Base-by-base conservation (phyloP, 2,888 invertebrate species). In the Sclerodermus sp. region DNA sequence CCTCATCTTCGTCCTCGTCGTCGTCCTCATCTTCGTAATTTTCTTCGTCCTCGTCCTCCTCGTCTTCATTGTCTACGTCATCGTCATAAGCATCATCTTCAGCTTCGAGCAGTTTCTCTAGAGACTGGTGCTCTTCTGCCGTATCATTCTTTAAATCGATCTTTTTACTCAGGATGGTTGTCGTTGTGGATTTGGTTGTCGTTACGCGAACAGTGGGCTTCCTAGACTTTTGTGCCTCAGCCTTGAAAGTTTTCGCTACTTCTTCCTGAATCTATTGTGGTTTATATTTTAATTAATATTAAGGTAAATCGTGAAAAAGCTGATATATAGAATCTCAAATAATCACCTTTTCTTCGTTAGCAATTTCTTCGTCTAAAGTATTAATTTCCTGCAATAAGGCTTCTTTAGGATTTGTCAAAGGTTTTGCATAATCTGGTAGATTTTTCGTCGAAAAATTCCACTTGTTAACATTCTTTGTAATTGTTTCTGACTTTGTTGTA, bases 181-280 rank as follows among this genome's bases (percentile, higher is more conserved):
- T 45, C 45, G 5, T 40, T 43, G 38, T 58, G 50, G 13, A 44
- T 53, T 57, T 36, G 1, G 42, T 40, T 5, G 40, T 45, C 18
- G 55, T 30, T 16, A 39, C 1, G 47, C 53, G 34, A 4, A 3
- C 12, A 31, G 42, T 43, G 10, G 16, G 15, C 4, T 30, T 36
- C 40, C 16, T 37, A 29, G 41, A 9, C 13, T 60, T 70, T 38
- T 64, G 58, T 0, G 72, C 67, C 46, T 73, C 67, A 1, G 70
- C 70, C 55, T 71, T 75, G 12, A 73, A 51, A 6, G 68, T 69
- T 47, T 68, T 67, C 1, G 67, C 70, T 6, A 70, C 55, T 49
- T 75, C 72, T 36, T 70, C 69, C 41, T 73, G 71, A 40, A 70
- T 66, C 70, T 75, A 52, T n/a, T n/a, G 8, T 13, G 37, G 6